Evolutionary conservation across 2,888 invertebrate genomes (phyloP).

Genomic region (Limnephilus auricula): DNA sequence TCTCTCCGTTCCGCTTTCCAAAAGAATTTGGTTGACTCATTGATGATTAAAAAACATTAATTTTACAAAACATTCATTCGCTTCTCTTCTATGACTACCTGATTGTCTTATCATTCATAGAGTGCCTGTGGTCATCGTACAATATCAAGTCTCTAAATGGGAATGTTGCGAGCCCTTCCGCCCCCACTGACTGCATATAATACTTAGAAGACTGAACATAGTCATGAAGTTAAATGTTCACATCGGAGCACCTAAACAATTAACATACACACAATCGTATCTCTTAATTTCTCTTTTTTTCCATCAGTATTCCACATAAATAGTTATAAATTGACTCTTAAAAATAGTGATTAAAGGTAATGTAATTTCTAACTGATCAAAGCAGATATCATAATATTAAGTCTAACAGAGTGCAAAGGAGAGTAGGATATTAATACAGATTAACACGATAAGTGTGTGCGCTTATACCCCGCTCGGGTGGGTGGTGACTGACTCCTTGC

Average conservation of each 20-base stretch:
- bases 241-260: slow-evolving; percentile 37
- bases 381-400: slow-evolving; percentile 26
- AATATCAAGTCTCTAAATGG: neutral
- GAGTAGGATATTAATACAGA: neutral
- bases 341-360: slow-evolving; percentile 66
- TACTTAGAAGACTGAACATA: slow-evolving; percentile 55
- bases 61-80: slow-evolving; percentile 30
- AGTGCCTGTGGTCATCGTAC: slow-evolving; percentile 29
- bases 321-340: slow-evolving; percentile 64
- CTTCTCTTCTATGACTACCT: slow-evolving; percentile 33
- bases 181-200: neutral
- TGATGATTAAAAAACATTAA: slow-evolving; percentile 7
- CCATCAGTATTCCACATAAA: slow-evolving; percentile 16
- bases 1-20: neutral
- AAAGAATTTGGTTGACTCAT: neutral
- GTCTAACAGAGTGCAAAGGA: neutral
- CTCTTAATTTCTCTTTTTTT: slow-evolving; percentile 28
- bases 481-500: neutral
- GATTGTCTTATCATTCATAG: slow-evolving; percentile 44
- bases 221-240: slow-evolving; percentile 57
- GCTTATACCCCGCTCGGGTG: slow-evolving; percentile 19
- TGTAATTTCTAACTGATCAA: slow-evolving; percentile 67
- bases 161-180: neutral
- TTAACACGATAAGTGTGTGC: slow-evolving; percentile 24
- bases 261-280: slow-evolving; percentile 38